Evolutionary conservation across 2,113 vertebrate genomes (phyloP).

Genomic region (Tamias sibiricus): DNA sequence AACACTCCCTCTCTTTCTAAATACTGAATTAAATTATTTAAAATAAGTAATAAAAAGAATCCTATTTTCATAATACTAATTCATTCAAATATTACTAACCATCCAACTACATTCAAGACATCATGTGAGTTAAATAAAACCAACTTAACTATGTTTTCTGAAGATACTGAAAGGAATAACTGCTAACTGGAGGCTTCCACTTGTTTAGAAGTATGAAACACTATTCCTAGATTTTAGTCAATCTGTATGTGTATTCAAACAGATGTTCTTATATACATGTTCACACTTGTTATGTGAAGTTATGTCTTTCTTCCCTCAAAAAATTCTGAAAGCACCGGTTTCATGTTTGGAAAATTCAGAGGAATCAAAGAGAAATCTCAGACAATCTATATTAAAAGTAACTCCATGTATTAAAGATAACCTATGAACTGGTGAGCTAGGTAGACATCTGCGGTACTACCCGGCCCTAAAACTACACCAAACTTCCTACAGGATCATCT

Average conservation of each 20-base stretch:
- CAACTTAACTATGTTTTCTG: neutral
- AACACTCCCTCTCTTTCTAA: neutral
- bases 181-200: neutral
- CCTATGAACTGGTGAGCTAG: neutral
- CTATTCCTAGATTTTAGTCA: neutral
- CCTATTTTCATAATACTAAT: slow-evolving; percentile 11
- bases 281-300: neutral
- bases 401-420: neutral
- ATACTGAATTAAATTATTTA: neutral
- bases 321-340: slow-evolving; percentile 11
- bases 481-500: neutral
- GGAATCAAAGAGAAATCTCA: neutral
- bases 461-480: neutral
- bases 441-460: neutral
- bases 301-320: neutral
- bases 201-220: neutral
- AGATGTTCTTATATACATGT: neutral
- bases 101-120: neutral
- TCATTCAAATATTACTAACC: neutral
- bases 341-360: neutral
- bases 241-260: neutral
- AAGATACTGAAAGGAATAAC: neutral
- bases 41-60: neutral
- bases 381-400: slow-evolving; percentile 36
- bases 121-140: neutral